Percentiles rank a stretch among this genome's conserved stretches.
phyloP scores from a whole-genome alignment of 2,888 invertebrate species.

The Merodon equestris region DNA sequence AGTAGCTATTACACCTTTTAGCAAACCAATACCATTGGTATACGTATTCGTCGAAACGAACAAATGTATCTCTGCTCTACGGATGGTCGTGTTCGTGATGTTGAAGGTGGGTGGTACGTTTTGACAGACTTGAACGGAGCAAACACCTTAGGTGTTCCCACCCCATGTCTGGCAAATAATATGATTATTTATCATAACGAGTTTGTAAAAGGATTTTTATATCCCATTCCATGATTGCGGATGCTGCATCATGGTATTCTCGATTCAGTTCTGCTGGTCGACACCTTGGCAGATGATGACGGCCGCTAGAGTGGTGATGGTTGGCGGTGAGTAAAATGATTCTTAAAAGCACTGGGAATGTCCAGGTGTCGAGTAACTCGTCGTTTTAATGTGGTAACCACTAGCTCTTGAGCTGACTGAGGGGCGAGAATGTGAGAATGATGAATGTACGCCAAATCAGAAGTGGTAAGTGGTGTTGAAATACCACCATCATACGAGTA shows the following conservation, averaged over 20 bases:
- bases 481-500: conserved; percentile 28
- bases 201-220: conserved; percentile 68
- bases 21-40: conserved; percentile 31
- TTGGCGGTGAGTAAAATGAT: conserved; percentile 52
- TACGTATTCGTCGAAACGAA: conserved; percentile 17
- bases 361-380: conserved; percentile 46
- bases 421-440: conserved; percentile 7
- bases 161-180: conserved; percentile 43
- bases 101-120: conserved; percentile 2
- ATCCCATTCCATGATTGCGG: conserved; percentile 65
- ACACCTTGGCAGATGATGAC: too few species aligned
- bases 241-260: conserved; percentile 56
- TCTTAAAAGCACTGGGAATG: conserved; percentile 65
- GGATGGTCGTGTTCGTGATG: background rate
- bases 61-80: background rate
- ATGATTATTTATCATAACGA: conserved; percentile 69
- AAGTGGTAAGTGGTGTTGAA: conserved; percentile 22
- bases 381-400: conserved; percentile 30
- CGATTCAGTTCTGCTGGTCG: conserved; percentile 19
- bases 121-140: conserved; percentile 32
- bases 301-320: conserved; percentile 35
- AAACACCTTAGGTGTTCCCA: conserved; percentile 46
- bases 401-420: conserved; percentile 25
- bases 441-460: conserved; percentile 44
- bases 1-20: conserved; percentile 69